phyloP scores from a whole-genome alignment of 2,888 invertebrate genomes.

The Amphipoea lucens region DNA sequence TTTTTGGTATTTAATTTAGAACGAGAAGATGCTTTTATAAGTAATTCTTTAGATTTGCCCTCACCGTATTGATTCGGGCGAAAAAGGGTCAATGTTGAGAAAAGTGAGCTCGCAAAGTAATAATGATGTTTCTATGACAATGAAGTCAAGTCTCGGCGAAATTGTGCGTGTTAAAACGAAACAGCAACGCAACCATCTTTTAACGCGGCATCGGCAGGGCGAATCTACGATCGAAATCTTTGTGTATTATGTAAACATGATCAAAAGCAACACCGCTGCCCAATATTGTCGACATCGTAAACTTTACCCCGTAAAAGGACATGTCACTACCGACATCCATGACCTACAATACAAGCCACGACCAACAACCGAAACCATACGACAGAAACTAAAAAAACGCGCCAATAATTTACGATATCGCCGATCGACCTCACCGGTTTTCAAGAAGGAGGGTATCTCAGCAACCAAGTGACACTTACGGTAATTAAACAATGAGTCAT shows the following conservation, averaged over 20 bases:
- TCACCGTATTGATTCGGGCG: not conserved
- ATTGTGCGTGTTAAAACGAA: not conserved
- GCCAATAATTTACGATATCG: constrained; percentile 43
- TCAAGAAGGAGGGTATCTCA: constrained; percentile 44
- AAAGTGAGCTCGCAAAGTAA: not conserved
- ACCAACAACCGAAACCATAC: constrained; percentile 11
- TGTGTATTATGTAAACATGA: not conserved
- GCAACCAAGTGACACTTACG: constrained; percentile 54
- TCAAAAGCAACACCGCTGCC: constrained; percentile 9
- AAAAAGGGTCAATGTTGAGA: not conserved
- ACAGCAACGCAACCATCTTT: not conserved
- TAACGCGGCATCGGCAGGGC: not conserved
- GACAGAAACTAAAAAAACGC: constrained; percentile 38
- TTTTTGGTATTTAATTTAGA: not conserved
- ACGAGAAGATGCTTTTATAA: not conserved
- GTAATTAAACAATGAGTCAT: constrained; percentile 70
- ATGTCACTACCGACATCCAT: constrained; percentile 22
- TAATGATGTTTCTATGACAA: not conserved
- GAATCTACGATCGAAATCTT: not conserved
- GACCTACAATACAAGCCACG: constrained; percentile 19
- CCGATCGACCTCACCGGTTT: constrained; percentile 51
- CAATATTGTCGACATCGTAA: not conserved
- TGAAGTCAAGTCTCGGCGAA: not conserved
- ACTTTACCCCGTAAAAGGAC: constrained; percentile 29
- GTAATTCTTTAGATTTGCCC: not conserved